Conservation (phyloP, 2,888 invertebrate species). For the Limnephilus auricula region DNA sequence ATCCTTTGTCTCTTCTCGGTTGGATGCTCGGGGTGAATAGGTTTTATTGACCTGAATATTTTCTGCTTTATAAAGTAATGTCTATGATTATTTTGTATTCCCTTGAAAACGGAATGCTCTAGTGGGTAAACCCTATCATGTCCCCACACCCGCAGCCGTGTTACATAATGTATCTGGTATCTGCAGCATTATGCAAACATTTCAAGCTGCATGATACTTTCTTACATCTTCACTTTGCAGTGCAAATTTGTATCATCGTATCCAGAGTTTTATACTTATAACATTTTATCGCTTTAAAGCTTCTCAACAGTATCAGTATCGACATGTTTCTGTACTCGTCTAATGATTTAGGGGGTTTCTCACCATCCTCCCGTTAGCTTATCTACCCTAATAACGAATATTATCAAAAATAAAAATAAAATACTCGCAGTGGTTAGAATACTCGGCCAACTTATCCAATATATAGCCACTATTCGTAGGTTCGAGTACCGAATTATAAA, state of each 20-base stretch:
- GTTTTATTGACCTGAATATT: neutral
- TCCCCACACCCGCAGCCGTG: neutral
- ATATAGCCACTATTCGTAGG: too few species aligned
- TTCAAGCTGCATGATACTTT: neutral
- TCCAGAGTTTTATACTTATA: neutral
- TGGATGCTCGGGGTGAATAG: neutral
- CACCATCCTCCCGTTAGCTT: too few species aligned
- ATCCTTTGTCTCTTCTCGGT: neutral
- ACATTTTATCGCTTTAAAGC: neutral
- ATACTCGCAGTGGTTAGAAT: too few species aligned
- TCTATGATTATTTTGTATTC: neutral
- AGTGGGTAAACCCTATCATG: neutral
- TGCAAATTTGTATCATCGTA: neutral
- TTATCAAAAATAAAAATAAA: too few species aligned
- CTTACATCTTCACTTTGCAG: neutral
- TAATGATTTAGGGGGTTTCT: too few species aligned
- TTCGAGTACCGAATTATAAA: too few species aligned
- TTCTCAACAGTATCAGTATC: neutral
- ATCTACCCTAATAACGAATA: too few species aligned
- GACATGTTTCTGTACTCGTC: neutral
- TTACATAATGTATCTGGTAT: neutral
- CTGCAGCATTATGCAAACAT: neutral
- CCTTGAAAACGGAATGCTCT: neutral
- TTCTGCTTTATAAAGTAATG: neutral
- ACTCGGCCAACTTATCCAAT: too few species aligned